Percentiles rank a stretch among this genome's conserved stretches.
phyloP scores from a whole-genome alignment of 2,113 vertebrate genomes.

The Salvator merianae region DNA sequence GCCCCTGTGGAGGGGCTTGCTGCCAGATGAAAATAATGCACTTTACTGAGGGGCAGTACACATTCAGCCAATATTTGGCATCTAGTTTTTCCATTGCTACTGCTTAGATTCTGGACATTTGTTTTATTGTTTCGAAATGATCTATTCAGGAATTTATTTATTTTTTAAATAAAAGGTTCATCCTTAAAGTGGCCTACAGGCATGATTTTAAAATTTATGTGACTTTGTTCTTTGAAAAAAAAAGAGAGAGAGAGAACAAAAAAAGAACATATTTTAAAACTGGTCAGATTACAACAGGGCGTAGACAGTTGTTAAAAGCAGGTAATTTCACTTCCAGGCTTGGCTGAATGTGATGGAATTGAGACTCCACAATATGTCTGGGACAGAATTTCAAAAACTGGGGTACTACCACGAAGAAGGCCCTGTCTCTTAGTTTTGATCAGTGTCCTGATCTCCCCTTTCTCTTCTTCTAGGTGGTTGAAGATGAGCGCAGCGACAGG shows the following conservation, averaged over 20 bases:
- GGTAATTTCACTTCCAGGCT: no score
- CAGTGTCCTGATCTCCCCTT: not conserved
- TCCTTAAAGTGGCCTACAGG: not conserved
- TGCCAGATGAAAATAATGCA: no score
- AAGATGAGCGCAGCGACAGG: conserved; percentile 91
- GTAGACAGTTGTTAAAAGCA: not conserved
- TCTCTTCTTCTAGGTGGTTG: conserved; percentile 67
- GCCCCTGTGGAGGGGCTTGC: no score
- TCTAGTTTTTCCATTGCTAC: not conserved
- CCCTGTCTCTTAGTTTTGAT: not conserved
- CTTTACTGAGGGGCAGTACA: no score
- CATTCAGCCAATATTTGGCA: not conserved
- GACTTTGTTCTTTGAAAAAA: not conserved
- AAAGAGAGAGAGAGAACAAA: no score
- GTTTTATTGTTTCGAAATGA: not conserved
- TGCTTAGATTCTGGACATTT: not conserved
- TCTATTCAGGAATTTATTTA: not conserved
- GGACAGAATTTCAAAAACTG: not conserved
- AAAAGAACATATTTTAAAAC: not conserved
- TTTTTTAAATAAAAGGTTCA: not conserved
- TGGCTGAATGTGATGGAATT: not conserved
- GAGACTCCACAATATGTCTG: not conserved
- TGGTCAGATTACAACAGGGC: not conserved
- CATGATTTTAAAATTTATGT: not conserved
- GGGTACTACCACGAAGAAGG: not conserved